Base-by-base conservation (phyloP, 2,797 vertebrate species). In the Tragopan temminckii region DNA sequence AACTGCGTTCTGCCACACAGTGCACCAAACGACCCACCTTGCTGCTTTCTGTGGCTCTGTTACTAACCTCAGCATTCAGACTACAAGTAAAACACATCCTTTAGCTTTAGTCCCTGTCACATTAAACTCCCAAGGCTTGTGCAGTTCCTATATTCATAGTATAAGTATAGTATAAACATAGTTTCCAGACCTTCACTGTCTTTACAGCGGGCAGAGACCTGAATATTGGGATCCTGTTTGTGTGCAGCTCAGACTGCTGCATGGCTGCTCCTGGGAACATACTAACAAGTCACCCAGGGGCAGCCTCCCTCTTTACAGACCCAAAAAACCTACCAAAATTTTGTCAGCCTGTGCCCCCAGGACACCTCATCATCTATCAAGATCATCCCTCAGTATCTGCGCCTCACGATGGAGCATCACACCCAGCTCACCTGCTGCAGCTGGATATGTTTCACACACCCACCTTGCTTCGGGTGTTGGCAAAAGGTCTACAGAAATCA, bases 1-100 rank as follows among this genome's bases (percentile, higher is more conserved):
- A 52, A 4, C 64, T 25, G 24, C 38, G 15, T 48, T 38, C 57
- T 9, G 67, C 48, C 64, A 53, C 66, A 53, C 36, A 77, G 50
- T 19, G 13, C 0, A 0, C 5, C 4, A 48, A 57, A n/a, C 7
- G 7, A 71, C 33, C 48, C 62, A 21, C 3, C 24, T 33, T n/a
- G 23, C 9, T 66, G 31, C 31, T 62, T 76, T 52, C 36, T 0
- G 2, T 31, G 8, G 9, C 38, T 36, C 8, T 14, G 5, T 40
- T 42, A 57, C 0, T 0, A 70, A 27, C 31, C 17, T 53, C 8
- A 38, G 42, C 31, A 48, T 53, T 57, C 57, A 23, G 42, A 36
- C 31, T 50, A 27, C 25, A n/a, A 0, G 2, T 42, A 5, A 75
- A 86, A 55, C 23, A 29, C 19, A 62, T 36, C 50, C 55, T 85